Evolutionary conservation across 2,888 invertebrate species (phyloP).

Genomic region (Amphipoea lucens): DNA sequence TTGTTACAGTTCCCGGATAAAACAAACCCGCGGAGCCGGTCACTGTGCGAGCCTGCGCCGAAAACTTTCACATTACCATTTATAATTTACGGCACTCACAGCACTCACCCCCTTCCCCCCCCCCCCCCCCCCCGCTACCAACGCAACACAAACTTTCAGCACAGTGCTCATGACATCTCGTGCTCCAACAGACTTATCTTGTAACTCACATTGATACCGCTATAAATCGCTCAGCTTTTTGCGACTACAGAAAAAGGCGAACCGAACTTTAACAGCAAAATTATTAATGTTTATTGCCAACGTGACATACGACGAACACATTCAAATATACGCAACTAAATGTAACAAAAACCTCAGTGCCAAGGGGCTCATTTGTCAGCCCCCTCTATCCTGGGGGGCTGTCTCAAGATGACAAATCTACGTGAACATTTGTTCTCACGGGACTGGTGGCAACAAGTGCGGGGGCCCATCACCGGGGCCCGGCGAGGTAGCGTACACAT

Average conservation of each 20-base stretch:
- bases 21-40: neutral
- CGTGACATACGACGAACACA: neutral
- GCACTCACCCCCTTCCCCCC: slow-evolving; percentile 14
- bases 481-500: neutral
- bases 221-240: slow-evolving; percentile 45
- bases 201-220: slow-evolving; percentile 40
- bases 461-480: neutral
- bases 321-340: slow-evolving; percentile 15
- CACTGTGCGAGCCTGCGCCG: neutral
- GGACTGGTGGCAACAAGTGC: slow-evolving; percentile 39
- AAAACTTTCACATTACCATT: slow-evolving; percentile 34
- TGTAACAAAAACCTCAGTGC: slow-evolving; percentile 7
- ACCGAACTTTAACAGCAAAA: slow-evolving; percentile 27
- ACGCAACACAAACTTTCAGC: slow-evolving; percentile 1
- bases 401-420: slow-evolving; percentile 25
- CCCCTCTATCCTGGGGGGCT: neutral
- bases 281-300: slow-evolving; percentile 24
- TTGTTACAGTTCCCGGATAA: neutral
- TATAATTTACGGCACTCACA: slow-evolving; percentile 38
- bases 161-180: slow-evolving; percentile 22
- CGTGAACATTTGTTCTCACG: neutral
- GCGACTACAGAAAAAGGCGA: slow-evolving; percentile 3
- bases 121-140: neutral
- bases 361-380: slow-evolving; percentile 22
- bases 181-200: slow-evolving; percentile 34